Conservation (phyloP, 2,113 vertebrate genomes). For the Taxidea taxus region DNA sequence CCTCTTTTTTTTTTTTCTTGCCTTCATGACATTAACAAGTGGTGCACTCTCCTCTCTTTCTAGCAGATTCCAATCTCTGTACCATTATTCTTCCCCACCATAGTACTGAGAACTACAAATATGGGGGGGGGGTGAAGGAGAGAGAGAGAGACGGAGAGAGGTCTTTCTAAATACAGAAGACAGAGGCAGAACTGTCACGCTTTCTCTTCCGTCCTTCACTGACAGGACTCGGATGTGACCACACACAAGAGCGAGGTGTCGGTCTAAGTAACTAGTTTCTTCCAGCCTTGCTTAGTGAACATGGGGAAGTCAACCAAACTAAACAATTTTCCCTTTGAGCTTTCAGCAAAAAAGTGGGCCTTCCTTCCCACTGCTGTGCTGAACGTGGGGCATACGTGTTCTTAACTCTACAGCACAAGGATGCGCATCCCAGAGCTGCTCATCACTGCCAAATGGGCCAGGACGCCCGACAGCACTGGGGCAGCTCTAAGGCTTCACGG, state of each 20-base stretch:
- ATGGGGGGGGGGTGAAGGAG: background rate
- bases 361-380: background rate
- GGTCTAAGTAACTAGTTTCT: background rate
- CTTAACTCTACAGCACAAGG: background rate
- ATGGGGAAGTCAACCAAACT: background rate
- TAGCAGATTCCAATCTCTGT: background rate
- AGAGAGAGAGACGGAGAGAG: background rate
- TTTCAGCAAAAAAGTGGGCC: background rate
- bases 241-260: background rate
- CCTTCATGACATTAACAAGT: background rate
- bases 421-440: background rate
- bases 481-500: rapidly evolving
- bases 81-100: background rate
- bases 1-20: no score
- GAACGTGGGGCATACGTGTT: no score
- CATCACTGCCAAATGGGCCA: rapidly evolving
- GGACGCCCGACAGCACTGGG: rapidly evolving
- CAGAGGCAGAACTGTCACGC: background rate
- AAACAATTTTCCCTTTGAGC: background rate
- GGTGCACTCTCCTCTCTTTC: background rate
- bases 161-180: background rate
- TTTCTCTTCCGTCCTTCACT: background rate
- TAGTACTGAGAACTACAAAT: background rate
- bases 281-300: background rate
- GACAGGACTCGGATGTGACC: background rate